Percentiles rank a stretch among this genome's conserved stretches.
Evolutionary conservation across 2,888 invertebrate species (phyloP).

Genomic region (Tanytarsus gracilentus): DNA sequence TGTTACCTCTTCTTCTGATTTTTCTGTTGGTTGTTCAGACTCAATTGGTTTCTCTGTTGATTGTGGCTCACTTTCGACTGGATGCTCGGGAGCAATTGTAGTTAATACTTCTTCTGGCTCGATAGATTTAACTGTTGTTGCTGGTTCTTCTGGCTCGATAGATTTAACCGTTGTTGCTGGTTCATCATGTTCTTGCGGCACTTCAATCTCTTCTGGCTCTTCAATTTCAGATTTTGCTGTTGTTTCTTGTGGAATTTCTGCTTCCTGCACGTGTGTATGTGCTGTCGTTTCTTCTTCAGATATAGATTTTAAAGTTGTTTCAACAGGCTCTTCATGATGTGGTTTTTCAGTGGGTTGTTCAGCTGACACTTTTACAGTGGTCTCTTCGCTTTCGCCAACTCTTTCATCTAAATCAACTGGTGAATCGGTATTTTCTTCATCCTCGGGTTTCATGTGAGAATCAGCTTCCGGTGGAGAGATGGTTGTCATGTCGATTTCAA

Average conservation of each 20-base stretch:
- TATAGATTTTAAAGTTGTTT: conserved; percentile 29
- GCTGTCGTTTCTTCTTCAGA: conserved; percentile 23
- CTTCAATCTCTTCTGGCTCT: background rate
- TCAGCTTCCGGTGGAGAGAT: background rate
- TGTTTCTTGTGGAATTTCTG: conserved; percentile 15
- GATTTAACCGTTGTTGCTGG: background rate
- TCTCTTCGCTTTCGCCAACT: background rate
- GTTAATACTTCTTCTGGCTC: background rate
- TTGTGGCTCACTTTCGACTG: background rate
- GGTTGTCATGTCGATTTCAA: no score
- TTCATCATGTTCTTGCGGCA: background rate
- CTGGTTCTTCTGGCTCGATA: background rate
- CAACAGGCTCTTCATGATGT: background rate
- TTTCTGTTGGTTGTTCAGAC: conserved; percentile 2
- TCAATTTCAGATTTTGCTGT: background rate
- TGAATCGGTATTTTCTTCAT: background rate
- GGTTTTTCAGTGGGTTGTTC: background rate
- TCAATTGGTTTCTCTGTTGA: background rate
- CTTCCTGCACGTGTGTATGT: conserved; percentile 7
- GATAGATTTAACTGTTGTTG: background rate
- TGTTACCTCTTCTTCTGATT: conserved; percentile 26
- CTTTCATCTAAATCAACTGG: conserved; percentile 2
- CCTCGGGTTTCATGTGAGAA: background rate
- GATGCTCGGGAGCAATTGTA: background rate
- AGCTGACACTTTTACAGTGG: background rate